Conservation (phyloP, 2,888 invertebrate species). For the Tinea pellionella region DNA sequence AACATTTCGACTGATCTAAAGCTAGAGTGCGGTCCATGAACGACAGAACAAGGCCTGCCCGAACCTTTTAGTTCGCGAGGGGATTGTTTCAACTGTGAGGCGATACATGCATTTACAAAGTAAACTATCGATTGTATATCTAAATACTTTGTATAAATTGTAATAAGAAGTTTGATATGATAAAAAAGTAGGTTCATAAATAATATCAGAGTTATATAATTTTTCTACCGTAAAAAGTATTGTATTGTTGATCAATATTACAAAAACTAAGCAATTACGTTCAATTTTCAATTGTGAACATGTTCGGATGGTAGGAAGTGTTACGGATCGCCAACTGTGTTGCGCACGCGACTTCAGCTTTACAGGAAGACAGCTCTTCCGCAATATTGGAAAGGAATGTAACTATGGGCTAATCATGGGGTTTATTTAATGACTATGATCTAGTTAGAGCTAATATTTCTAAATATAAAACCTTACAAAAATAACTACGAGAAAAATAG, state of each 20-base stretch:
- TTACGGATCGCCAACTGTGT: conserved; percentile 14
- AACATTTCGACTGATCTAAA: no score
- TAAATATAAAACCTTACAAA: no score
- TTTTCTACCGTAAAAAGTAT: neutral
- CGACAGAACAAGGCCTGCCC: no score
- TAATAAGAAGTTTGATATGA: no score
- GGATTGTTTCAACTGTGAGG: no score
- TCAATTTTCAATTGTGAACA: conserved; percentile 9
- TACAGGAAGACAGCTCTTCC: conserved; percentile 11
- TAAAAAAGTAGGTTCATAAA: neutral
- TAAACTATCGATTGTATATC: no score
- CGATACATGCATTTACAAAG: no score
- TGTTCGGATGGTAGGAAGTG: conserved; percentile 15
- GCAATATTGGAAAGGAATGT: neutral
- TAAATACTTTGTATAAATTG: no score
- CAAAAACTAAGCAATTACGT: conserved; percentile 10
- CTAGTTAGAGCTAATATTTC: no score
- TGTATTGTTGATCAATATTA: conserved; percentile 2
- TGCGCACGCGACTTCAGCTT: conserved; percentile 7
- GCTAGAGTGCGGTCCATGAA: no score
- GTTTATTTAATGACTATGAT: neutral
- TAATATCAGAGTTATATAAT: neutral
- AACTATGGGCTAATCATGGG: neutral
- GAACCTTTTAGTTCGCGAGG: no score
- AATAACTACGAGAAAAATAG: no score